Evolutionary conservation across 1,140 invertebrate genomes (phyloP).

Genomic region (Brachionus koreanus): DNA sequence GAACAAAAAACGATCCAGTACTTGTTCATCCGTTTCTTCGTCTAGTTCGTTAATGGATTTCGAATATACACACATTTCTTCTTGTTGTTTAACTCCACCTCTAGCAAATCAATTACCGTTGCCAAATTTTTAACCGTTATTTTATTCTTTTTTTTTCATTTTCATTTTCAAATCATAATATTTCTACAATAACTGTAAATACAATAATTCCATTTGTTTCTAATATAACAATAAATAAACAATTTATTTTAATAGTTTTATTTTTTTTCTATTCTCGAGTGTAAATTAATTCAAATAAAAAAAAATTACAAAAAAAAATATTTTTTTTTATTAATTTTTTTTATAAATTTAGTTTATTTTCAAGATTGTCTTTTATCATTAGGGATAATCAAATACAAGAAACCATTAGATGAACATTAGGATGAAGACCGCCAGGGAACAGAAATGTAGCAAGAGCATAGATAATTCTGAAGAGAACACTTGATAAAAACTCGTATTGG

Average conservation of each 20-base stretch:
- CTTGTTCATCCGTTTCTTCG: not conserved
- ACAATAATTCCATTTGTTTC: not conserved
- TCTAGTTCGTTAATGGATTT: not conserved
- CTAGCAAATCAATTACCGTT: not conserved
- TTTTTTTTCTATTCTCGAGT: not conserved
- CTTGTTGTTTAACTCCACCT: not conserved
- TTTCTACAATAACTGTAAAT: not conserved
- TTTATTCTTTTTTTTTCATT: not conserved
- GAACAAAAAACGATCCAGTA: not conserved
- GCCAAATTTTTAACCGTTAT: conserved; percentile 9
- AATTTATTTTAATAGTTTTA: not conserved
- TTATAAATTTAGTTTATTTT: too few relatives aligned
- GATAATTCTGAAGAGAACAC: too few relatives aligned
- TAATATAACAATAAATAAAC: not conserved
- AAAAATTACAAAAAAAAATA: not conserved
- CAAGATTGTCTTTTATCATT: too few relatives aligned
- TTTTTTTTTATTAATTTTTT: too few relatives aligned
- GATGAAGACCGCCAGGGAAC: too few relatives aligned
- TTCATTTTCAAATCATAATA: too few relatives aligned
- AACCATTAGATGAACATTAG: too few relatives aligned
- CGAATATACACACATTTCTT: not conserved
- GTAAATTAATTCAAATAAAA: not conserved
- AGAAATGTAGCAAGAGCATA: too few relatives aligned
- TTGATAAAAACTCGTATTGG: too few relatives aligned
- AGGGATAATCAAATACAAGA: too few relatives aligned